Evolutionary conservation across 2,888 invertebrate species (phyloP).

Genomic region (Drosophila merina): DNA sequence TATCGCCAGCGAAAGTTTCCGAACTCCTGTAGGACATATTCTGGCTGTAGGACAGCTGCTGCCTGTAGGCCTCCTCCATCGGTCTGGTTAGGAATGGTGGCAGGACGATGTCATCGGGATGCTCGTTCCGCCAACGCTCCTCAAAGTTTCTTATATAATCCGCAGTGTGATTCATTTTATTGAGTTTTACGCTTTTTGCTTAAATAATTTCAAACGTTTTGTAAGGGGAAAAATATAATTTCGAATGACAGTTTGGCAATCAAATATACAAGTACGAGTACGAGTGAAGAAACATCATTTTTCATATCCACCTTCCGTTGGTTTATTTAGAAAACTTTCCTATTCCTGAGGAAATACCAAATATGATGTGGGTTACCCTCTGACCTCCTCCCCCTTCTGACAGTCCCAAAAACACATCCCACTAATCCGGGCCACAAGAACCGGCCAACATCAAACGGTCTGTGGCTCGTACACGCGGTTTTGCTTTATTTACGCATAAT

Average conservation of each 20-base stretch:
- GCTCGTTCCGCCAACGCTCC: conserved; percentile 5
- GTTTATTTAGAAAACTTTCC: conserved; percentile 2
- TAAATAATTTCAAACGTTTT: not conserved
- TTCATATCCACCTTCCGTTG: not conserved
- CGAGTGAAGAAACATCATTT: not conserved
- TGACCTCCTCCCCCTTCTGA: conserved; percentile 3
- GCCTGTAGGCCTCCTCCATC: not conserved
- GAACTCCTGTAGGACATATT: not conserved
- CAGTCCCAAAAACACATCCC: not conserved
- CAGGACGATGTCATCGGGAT: not conserved
- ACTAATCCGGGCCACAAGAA: conserved; percentile 12
- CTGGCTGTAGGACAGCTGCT: not conserved
- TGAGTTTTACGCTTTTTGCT: not conserved
- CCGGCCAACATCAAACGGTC: conserved; percentile 57
- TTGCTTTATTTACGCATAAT: conserved; percentile 60
- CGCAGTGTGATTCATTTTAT: conserved; percentile 2
- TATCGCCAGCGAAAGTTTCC: not conserved
- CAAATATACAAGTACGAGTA: not conserved
- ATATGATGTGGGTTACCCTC: conserved; percentile 31
- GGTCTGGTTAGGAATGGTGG: not conserved
- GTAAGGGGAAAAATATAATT: not conserved
- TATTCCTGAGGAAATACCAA: conserved; percentile 34
- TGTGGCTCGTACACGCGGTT: conserved; percentile 12
- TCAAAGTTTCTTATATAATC: conserved; percentile 1
- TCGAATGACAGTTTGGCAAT: conserved; percentile 1